These are phyloP conservation scores for Cryptops parisi DNA, from an alignment of 2,888 invertebrate species.

Conservation along the genomic window DNA sequence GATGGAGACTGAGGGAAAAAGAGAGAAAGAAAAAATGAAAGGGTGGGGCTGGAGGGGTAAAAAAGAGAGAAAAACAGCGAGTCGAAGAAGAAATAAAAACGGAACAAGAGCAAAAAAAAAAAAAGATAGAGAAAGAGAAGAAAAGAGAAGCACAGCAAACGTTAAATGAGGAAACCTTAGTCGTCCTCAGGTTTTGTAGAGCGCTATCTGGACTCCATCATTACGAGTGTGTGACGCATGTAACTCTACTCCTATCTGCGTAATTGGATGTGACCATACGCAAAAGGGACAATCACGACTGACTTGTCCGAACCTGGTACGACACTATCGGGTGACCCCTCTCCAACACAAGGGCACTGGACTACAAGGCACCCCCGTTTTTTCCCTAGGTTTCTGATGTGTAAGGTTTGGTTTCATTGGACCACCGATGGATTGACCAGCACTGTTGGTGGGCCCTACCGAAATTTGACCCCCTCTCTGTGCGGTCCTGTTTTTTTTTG, in stretches of 20 bases:
- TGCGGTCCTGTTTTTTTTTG: neutral
- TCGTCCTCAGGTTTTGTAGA: too few species aligned
- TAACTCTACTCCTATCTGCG: constrained; percentile 12
- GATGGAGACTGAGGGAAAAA: too few species aligned
- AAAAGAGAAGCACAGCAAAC: too few species aligned
- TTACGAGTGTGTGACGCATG: constrained; percentile 2
- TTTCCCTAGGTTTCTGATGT: neutral
- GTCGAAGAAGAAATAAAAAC: too few species aligned
- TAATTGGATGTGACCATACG: constrained; percentile 8
- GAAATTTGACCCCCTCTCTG: constrained; percentile 1
- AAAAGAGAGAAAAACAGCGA: too few species aligned
- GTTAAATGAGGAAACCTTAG: too few species aligned
- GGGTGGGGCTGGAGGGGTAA: too few species aligned
- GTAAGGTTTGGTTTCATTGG: constrained; percentile 8
- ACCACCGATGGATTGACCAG: constrained; percentile 1
- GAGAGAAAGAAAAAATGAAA: too few species aligned
- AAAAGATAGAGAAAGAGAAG: too few species aligned
- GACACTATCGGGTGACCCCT: constrained; percentile 11
- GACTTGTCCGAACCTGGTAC: neutral
- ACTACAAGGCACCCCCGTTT: neutral
- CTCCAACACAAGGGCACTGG: neutral
- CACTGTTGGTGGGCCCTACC: constrained; percentile 3
- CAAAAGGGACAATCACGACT: neutral
- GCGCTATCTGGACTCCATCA: too few species aligned
- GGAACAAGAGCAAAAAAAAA: too few species aligned